Base-by-base conservation (phyloP, 2,888 invertebrate species). In the Onthophagus sagittarius region DNA sequence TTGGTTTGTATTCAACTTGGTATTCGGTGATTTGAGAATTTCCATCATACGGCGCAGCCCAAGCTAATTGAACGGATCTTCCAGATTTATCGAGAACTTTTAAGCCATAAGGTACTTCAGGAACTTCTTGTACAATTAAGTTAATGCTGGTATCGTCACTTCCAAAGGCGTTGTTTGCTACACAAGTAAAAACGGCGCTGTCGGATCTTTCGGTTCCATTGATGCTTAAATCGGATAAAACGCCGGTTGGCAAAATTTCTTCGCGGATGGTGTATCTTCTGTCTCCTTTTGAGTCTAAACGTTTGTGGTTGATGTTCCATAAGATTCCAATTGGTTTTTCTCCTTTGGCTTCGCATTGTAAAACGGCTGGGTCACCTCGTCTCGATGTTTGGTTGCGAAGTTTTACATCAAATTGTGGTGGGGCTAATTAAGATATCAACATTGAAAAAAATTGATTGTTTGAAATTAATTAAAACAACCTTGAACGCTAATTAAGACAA, bases 141-240 rank as follows among this genome's bases (percentile, higher is more conserved):
- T 96, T 96, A 82, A 97, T 96, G 86, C 95, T 96, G n/a, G 96
- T 94, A 81, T 97, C 96, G 83, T 96, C 97, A 77, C 95, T 96
- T 71, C 96, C 96, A 83, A 96, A 97, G 14, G 96, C 95, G 84
- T 97, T 97, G 2, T 96, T 96, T 0, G 96, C 96, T 9, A 96
- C 94, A 82, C 97, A 97, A 39, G 96, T 95, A 82, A 96, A 97
- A 0, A 96, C 87, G 0, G 96, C 96, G 2, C 95, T 94, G 84
- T 97, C 96, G 32, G 92, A 91, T 81, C 96, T 88, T 86, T 96
- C 96, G 15, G 96, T 95, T 80, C 95, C 89, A 83, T 96, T 93
- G 79, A 97, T 96, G 81, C 95, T 95, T 72, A 97, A 88, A 81
- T 95, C 95, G 23, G 95, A 95, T 79, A 95, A 88, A 5, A 96